Base-by-base conservation (phyloP, 2,113 vertebrate genomes). In the Callipepla squamata region DNA sequence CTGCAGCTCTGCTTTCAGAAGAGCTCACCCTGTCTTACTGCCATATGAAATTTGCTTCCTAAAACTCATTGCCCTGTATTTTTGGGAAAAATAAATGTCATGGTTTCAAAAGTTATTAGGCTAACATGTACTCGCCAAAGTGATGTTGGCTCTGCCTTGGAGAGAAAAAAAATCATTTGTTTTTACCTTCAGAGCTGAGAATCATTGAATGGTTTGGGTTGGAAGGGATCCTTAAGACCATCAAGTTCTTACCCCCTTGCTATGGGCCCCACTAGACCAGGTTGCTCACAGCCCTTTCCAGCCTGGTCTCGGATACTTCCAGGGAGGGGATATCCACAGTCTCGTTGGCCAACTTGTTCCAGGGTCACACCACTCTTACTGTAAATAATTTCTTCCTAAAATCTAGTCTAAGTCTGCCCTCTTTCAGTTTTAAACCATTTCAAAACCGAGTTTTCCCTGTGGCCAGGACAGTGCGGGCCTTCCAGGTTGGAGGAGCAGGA, bases 121-220 rank as follows among this genome's bases (percentile, higher is more conserved):
- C 16, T 7, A 38, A 62, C 9, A 6, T 38, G 26, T 26, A 9
- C 3, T 0, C 8, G 22, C 2, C 14, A 28, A 61, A 53, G 11
- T 23, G 51, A n/a, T 16, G n/a, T 40, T 22, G 16, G 11, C 2
- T 68, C 47, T 55, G 28, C 38, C 47, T 40, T 40, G 28, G 7
- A 30, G 47, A 89, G 28, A 19, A 68, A 76, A 75, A 75, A 81
- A 51, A 51, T 8, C 4, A 7, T 26, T 69, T 68, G 38, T 4
- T 34, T 75, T 68, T 34, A 21, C 4, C 30, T 8, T 62, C 40
- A 62, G 30, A 34, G 5, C 8, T 74, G 53, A 26, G 50, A 51
- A 51, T 26, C 50, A 13, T 14, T 26, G 50, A 51, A 26, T 51
- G 50, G 47, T 22, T 44, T 48, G 47, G 47, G 21, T 48, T 50